phyloP scores from a whole-genome alignment of 2,797 vertebrate species.

The Hydrolagus colliei region DNA sequence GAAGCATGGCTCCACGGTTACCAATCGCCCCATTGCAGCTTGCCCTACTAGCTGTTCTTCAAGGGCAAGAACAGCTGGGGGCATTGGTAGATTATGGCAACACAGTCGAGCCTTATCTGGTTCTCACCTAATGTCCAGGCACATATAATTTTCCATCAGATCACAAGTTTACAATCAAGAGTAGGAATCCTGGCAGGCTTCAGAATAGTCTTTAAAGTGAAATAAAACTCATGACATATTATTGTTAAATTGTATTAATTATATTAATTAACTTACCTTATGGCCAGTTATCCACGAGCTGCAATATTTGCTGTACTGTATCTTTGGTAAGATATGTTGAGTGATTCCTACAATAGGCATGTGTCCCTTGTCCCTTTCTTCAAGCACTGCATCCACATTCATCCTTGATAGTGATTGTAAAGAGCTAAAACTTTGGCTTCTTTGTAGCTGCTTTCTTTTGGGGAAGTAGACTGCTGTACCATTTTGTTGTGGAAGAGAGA shows the following conservation, averaged over 20 bases:
- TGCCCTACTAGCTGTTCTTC: no score
- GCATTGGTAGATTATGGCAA: no score
- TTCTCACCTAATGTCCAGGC: no score
- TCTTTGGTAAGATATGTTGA: not conserved
- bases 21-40: no score
- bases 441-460: not conserved
- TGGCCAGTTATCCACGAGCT: not conserved
- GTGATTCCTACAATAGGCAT: not conserved
- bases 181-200: no score
- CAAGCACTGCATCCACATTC: not conserved
- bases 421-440: not conserved
- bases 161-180: no score
- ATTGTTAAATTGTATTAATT: not conserved
- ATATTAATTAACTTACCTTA: not conserved
- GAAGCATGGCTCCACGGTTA: no score
- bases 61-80: no score
- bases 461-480: not conserved
- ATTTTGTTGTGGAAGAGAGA: not conserved
- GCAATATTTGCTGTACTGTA: not conserved
- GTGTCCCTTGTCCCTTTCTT: not conserved
- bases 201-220: no score
- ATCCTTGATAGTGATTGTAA: not conserved
- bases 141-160: no score
- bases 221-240: no score
- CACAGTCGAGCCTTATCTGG: no score